phyloP scores from a whole-genome alignment of 2,888 invertebrate species.

The Phanerotoma sp. region DNA sequence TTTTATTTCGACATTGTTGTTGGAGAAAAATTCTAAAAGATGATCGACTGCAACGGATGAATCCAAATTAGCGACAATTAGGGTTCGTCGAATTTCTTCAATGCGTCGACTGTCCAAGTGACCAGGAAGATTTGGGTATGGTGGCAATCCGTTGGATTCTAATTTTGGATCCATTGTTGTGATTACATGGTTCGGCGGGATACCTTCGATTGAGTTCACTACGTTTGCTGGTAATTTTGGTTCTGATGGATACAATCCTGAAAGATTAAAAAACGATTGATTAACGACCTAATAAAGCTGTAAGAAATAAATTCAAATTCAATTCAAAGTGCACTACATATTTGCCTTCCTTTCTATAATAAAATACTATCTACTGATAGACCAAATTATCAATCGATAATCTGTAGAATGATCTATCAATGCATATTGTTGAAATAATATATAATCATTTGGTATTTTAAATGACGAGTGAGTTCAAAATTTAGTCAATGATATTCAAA shows the following conservation, averaged over 20 bases:
- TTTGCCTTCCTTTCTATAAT: too few species aligned
- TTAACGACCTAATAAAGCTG: too few species aligned
- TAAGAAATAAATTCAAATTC: slow-evolving; percentile 11
- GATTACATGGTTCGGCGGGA: slow-evolving; percentile 77
- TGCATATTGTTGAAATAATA: too few species aligned
- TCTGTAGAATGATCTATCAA: too few species aligned
- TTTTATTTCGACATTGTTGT: slow-evolving; percentile 86
- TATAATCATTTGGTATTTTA: too few species aligned
- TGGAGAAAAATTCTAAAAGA: slow-evolving; percentile 83
- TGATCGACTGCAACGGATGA: slow-evolving; percentile 73
- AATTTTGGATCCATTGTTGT: slow-evolving; percentile 89
- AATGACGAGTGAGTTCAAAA: too few species aligned
- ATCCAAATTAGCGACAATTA: slow-evolving; percentile 78
- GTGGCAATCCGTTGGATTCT: slow-evolving; percentile 76
- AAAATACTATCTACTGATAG: too few species aligned
- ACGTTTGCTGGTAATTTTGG: slow-evolving; percentile 90
- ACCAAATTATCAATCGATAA: too few species aligned
- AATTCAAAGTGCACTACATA: too few species aligned
- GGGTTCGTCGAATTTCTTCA: slow-evolving; percentile 94
- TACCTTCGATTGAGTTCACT: slow-evolving; percentile 81
- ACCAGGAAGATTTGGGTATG: slow-evolving; percentile 89
- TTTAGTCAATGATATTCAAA: too few species aligned
- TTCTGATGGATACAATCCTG: slow-evolving; percentile 76
- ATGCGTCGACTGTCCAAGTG: slow-evolving; percentile 85
- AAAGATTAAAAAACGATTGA: slow-evolving; percentile 1